Evolutionary conservation across 2,797 vertebrate species (phyloP).

Genomic region (Schizopygopsis malacanthus): DNA sequence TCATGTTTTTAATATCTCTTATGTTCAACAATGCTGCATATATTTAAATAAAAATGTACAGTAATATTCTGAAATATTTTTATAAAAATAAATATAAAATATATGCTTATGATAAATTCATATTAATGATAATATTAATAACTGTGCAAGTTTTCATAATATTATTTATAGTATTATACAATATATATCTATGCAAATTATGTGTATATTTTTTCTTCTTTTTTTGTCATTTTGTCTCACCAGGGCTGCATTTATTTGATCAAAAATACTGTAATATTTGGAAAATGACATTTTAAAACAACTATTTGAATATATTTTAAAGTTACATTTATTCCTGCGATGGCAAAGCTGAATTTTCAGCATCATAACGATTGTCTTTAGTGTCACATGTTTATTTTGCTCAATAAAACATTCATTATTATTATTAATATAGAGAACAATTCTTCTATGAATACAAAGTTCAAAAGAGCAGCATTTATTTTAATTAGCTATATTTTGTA

Average conservation of each 20-base stretch:
- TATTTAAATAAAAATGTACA: neutral
- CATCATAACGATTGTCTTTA: neutral
- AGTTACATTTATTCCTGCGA: neutral
- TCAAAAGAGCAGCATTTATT: neutral
- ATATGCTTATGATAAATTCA: neutral
- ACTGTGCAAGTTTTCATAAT: neutral
- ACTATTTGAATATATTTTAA: neutral
- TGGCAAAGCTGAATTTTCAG: neutral
- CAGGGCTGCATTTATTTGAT: neutral
- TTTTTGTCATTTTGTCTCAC: neutral
- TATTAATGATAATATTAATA: neutral
- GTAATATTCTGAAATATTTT: neutral
- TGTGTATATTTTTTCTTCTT: neutral
- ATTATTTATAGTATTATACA: neutral
- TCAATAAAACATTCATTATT: neutral
- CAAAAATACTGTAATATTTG: neutral
- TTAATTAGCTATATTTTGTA: neutral
- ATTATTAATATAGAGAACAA: neutral
- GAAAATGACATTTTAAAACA: neutral
- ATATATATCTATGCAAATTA: neutral
- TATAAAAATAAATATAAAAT: neutral
- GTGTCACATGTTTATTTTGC: neutral
- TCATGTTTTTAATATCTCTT: conserved; percentile 21
- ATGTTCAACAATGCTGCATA: neutral
- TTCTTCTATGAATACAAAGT: neutral